Evolutionary conservation across 2,797 vertebrate genomes (phyloP).

Genomic region (Centropyge bicolor): DNA sequence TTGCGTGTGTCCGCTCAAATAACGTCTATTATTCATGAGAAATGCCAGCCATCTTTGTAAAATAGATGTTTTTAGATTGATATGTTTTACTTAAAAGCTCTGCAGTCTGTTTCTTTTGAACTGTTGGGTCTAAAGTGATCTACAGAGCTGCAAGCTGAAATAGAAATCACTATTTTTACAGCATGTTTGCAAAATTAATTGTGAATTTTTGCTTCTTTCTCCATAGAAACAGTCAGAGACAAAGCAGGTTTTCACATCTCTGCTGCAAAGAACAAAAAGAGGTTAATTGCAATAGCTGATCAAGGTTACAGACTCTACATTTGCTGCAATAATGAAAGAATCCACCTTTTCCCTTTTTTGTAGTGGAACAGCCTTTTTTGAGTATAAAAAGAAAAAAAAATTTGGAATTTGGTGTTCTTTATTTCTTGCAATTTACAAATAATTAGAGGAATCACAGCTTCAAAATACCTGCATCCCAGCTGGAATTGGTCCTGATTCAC

Average conservation of each 20-base stretch:
- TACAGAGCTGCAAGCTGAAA: not conserved
- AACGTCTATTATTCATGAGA: conserved; percentile 43
- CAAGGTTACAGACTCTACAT: not conserved
- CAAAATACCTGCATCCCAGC: not conserved
- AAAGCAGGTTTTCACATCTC: not conserved
- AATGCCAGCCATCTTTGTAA: conserved; percentile 12
- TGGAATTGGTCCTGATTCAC: not conserved
- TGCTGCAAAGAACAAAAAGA: not conserved
- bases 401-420: not conserved
- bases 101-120: not conserved
- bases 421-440: too few species aligned
- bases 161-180: not conserved
- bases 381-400: not conserved
- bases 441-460: not conserved
- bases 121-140: not conserved
- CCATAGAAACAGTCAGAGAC: not conserved
- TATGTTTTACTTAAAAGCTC: conserved; percentile 14
- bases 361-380: not conserved
- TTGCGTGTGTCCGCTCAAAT: not conserved
- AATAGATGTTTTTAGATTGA: conserved; percentile 17
- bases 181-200: not conserved
- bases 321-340: not conserved
- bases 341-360: not conserved
- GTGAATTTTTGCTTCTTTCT: not conserved
- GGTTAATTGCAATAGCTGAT: not conserved